A percentile compares a stretch with the other conserved stretches of the same genome.
Evolutionary conservation across 2,113 vertebrate species (phyloP).

Genomic region (Genyomyrus donnyi): DNA sequence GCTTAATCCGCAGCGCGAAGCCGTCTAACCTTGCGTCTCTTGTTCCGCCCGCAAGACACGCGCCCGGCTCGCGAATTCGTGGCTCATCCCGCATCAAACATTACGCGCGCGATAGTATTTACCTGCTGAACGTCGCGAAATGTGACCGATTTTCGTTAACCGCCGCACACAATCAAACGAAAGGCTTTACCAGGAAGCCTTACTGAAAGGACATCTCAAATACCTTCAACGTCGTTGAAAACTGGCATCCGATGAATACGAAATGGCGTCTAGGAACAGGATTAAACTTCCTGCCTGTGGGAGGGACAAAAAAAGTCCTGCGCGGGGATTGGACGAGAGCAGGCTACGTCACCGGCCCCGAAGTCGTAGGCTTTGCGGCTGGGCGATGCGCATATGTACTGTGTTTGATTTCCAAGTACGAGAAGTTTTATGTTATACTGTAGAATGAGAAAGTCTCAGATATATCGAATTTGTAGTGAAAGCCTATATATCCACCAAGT

Average conservation of each 20-base stretch:
- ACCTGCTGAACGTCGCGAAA: background rate
- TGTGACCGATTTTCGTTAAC: background rate
- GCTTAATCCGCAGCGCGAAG: background rate
- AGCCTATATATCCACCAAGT: background rate
- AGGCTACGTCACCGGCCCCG: background rate
- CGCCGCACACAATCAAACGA: background rate
- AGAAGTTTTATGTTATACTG: background rate
- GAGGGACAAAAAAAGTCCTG: background rate
- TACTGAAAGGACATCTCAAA: background rate
- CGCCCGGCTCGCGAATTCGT: background rate
- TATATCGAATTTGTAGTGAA: background rate
- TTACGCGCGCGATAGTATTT: background rate
- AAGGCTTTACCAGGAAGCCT: background rate
- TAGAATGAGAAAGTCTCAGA: background rate
- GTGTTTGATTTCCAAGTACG: background rate
- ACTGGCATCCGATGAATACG: conserved; percentile 13
- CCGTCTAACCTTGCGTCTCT: background rate
- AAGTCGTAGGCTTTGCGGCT: background rate
- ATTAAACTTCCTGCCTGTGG: conserved; percentile 9
- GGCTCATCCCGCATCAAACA: background rate
- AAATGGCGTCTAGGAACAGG: conserved; percentile 19
- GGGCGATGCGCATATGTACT: background rate
- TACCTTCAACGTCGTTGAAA: conserved; percentile 14
- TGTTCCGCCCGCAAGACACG: background rate
- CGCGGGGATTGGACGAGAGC: background rate